Evolutionary conservation across 2,113 vertebrate species (phyloP), one percentile per base, ranked within the genome.

Genomic region (Dolichotis patagonum): DNA sequence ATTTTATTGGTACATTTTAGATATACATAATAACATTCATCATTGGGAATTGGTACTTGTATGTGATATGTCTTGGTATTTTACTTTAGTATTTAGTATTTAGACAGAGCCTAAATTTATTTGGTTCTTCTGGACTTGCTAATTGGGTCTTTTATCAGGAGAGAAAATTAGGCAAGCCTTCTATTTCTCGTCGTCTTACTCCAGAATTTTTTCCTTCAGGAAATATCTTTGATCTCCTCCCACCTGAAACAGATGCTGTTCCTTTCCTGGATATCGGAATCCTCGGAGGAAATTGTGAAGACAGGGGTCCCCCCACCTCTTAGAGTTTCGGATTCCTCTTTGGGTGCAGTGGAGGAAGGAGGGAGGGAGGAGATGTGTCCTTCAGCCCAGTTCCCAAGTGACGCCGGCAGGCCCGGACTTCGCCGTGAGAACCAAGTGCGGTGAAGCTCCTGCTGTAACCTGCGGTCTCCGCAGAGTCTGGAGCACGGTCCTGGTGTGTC

Each of bases 181-280:
- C 17, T 77, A 58, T 75, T 96, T 78, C 83, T 91, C 63, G n/a
- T n/a, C n/a, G 19, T 67, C 54, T 90, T n/a, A 60, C n/a, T 84
- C 49, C 80, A 69, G 32, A 69, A 52, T 93, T 63, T 80, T 30
- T 92, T 95, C 49, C 43, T 96, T 81, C 26, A 75, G 54, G 80
- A 80, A 85, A 58, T 9, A 62, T 30, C 67, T 4, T 26, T 82
- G 49, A 56, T 43, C 41, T 80, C 58, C 63, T 35, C 38, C 13
- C 3, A 43, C 62, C 41, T 35, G 56, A 91, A 89, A 16, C 41
- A 16, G 22, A 49, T 38, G 16, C 4, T 0, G 41, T 24, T 65
- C 60, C 35, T 67, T 89, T 52, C 62, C 6, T 14, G 19, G n/a
- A n/a, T 69, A 3, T 38, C 7, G 26, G 65, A 84, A 75, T 56